Conservation (phyloP, 53 echinoderm and acorn worm genomes). For the Crossaster papposus region DNA sequence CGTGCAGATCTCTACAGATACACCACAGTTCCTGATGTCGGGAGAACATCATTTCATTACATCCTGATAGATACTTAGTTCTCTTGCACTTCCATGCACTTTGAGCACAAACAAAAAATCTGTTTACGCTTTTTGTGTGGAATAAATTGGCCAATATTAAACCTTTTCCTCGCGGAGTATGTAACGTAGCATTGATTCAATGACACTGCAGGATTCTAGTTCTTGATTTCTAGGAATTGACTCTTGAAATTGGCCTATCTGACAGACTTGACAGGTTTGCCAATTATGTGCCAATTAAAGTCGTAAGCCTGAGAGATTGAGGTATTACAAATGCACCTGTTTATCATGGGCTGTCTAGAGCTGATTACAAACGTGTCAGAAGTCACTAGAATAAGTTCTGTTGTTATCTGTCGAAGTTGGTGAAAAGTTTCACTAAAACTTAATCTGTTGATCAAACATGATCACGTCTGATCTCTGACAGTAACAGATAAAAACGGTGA, state of each 20-base stretch:
- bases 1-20: neutral
- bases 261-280: neutral
- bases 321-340: neutral
- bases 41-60: neutral
- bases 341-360: neutral
- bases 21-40: conserved; percentile 1
- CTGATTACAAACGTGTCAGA: neutral
- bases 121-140: no score
- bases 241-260: neutral
- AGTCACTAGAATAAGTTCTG: neutral
- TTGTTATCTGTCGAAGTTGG: no score
- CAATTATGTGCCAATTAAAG: neutral
- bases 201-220: neutral
- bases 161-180: neutral
- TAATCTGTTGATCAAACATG: no score
- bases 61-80: neutral
- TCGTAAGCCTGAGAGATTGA: neutral
- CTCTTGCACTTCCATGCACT: neutral
- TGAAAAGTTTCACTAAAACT: no score
- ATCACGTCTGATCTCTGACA: no score
- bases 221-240: neutral
- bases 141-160: no score
- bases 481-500: no score
- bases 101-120: no score
- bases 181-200: neutral